These are phyloP conservation scores for Acanthurus tractus DNA, from an alignment of 2,797 vertebrate species.

Conservation along the genomic window DNA sequence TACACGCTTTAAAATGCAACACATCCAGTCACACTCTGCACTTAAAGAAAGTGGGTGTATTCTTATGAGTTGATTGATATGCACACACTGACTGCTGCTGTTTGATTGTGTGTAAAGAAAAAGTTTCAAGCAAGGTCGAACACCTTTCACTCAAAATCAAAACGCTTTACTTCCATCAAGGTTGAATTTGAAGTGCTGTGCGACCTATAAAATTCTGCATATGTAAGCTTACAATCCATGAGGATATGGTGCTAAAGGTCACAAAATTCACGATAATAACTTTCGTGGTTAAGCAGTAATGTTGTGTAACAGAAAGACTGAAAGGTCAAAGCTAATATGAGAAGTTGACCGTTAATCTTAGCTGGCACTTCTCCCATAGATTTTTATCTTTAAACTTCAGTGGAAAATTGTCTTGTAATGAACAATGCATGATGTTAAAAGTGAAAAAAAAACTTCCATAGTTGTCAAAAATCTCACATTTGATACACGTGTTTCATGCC, in stretches of 20 bases:
- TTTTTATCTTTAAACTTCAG: not conserved
- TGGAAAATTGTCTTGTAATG: not conserved
- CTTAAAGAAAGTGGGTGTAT: not conserved
- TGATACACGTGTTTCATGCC: not conserved
- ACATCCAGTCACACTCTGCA: constrained; percentile 4
- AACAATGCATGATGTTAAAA: not conserved
- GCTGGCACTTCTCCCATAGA: not conserved
- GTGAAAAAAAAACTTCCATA: constrained; percentile 1
- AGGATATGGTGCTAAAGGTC: not conserved
- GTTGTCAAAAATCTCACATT: not conserved
- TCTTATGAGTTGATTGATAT: constrained; percentile 14
- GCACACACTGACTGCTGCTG: not conserved
- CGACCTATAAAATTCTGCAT: not conserved
- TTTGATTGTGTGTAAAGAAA: not conserved
- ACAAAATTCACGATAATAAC: not conserved
- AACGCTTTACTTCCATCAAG: not conserved
- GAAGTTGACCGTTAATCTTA: not conserved
- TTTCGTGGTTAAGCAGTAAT: not conserved
- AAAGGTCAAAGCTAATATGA: constrained; percentile 21
- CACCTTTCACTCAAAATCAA: not conserved
- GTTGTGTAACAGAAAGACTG: not conserved
- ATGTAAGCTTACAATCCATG: not conserved
- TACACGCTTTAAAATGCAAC: constrained; percentile 7
- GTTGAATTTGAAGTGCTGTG: not conserved
- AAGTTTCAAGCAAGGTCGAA: not conserved